Percentiles rank a stretch among this genome's conserved stretches.
Evolutionary conservation across 2,888 invertebrate genomes (phyloP).

Genomic region (Leptinotarsa haldemani): DNA sequence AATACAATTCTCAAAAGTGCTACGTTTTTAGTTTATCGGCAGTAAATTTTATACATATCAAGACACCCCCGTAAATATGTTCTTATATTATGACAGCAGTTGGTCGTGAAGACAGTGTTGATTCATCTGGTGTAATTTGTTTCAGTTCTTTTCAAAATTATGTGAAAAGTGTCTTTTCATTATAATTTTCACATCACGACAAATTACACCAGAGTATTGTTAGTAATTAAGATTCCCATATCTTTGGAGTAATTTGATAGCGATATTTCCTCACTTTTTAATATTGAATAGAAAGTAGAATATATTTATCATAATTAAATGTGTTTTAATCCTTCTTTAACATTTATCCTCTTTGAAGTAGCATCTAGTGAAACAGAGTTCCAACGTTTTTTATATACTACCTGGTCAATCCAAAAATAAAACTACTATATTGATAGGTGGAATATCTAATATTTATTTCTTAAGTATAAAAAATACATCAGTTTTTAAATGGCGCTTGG

Average conservation of each 20-base stretch:
- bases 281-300: neutral
- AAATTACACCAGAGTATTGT: neutral
- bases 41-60: neutral
- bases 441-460: too few species aligned
- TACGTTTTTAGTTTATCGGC: neutral
- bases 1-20: too few species aligned
- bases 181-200: neutral
- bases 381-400: too few species aligned
- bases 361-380: neutral
- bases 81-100: neutral
- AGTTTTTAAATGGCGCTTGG: too few species aligned
- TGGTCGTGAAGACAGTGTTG: neutral
- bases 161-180: neutral
- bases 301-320: slow-evolving; percentile 22
- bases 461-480: too few species aligned
- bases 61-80: neutral
- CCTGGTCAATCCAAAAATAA: too few species aligned
- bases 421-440: too few species aligned
- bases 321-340: neutral
- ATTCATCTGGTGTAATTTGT: slow-evolving; percentile 1
- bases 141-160: neutral
- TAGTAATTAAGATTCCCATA: neutral
- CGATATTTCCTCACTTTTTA: slow-evolving; percentile 10
- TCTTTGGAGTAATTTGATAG: neutral
- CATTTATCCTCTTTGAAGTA: neutral